Evolutionary conservation across 37 sponge, comb jelly and placozoan genomes (phyloP).

Genomic region (Ephydatia muelleri): DNA sequence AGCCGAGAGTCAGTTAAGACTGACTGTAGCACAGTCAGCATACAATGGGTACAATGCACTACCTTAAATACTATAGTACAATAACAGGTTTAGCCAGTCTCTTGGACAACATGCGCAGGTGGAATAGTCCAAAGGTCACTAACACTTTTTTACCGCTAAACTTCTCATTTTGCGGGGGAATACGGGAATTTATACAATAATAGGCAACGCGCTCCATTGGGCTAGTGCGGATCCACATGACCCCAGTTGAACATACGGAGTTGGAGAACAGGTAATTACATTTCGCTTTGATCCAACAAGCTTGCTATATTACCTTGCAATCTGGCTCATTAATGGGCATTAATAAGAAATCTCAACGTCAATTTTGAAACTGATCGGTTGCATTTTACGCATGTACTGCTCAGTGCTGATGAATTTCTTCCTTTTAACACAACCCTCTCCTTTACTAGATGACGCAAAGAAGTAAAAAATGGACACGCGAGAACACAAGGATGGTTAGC

Average conservation of each 20-base stretch:
- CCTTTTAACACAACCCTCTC: background rate
- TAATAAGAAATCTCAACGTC: background rate
- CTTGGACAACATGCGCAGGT: no score
- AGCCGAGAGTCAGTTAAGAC: conserved; percentile 1
- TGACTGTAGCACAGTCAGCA: conserved; percentile 1
- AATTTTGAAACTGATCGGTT: background rate
- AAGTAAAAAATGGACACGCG: conserved; percentile 1
- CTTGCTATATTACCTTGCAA: background rate
- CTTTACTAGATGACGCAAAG: background rate
- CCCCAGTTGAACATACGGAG: background rate
- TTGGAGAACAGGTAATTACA: background rate
- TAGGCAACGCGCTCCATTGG: no score
- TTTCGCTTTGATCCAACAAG: background rate
- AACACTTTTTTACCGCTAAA: conserved; percentile 1
- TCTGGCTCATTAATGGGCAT: background rate
- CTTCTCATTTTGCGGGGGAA: background rate
- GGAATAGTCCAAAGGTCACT: no score
- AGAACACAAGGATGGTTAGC: background rate
- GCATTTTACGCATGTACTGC: background rate
- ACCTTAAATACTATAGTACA: no score
- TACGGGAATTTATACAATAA: conserved; percentile 1
- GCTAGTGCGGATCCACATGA: no score
- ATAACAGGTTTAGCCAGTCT: no score
- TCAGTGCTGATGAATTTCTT: background rate
- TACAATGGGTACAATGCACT: conserved; percentile 1